Evolutionary conservation across 2,888 invertebrate genomes (phyloP).

Genomic region (Tuberolachnus salignus): DNA sequence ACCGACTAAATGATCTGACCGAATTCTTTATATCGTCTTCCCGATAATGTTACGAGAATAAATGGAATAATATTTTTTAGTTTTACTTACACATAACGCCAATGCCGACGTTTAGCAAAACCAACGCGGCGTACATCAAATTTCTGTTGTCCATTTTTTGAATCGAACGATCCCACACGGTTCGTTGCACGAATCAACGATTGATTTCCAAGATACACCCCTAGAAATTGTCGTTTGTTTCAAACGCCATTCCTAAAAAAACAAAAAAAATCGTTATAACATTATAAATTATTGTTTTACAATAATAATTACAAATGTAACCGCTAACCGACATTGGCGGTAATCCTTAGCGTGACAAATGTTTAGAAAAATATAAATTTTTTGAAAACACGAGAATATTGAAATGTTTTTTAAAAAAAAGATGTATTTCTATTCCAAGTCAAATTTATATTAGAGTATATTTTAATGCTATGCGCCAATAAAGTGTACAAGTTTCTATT

Average conservation of each 20-base stretch:
- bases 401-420: too few relatives aligned
- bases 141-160: slow-evolving; percentile 6
- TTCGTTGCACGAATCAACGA: slow-evolving; percentile 19
- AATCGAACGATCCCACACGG: background rate
- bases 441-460: too few relatives aligned
- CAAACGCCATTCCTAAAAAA: slow-evolving; percentile 24
- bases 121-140: background rate
- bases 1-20: too few relatives aligned
- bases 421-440: too few relatives aligned
- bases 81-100: slow-evolving; percentile 31
- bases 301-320: background rate
- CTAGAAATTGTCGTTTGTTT: background rate
- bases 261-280: background rate
- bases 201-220: background rate
- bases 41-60: too few relatives aligned
- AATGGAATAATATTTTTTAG: too few relatives aligned
- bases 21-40: too few relatives aligned
- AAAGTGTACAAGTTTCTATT: too few relatives aligned
- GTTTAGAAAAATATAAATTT: too few relatives aligned
- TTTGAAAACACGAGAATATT: background rate
- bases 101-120: slow-evolving; percentile 18
- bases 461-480: too few relatives aligned
- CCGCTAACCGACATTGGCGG: too few relatives aligned
- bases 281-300: background rate
- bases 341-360: too few relatives aligned